These are phyloP conservation scores for Hipparchia sbordonii DNA, from an alignment of 2,888 invertebrate genomes.

Conservation along the genomic window DNA sequence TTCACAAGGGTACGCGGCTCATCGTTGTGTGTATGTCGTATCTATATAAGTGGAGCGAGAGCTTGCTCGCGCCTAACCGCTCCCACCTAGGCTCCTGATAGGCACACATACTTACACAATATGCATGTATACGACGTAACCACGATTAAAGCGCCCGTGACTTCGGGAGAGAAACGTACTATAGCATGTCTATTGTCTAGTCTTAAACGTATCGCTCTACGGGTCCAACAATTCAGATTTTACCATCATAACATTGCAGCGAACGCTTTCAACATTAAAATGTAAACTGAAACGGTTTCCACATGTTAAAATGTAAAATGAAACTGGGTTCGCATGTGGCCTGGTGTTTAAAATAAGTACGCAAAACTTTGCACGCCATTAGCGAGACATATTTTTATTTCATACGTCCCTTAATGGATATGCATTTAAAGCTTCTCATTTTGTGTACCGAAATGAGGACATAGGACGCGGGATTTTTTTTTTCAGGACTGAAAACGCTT, in stretches of 20 bases:
- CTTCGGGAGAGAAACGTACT: too few species aligned
- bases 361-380: constrained; percentile 27
- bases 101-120: too few species aligned
- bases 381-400: constrained; percentile 38
- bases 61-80: too few species aligned
- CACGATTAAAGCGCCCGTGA: too few species aligned
- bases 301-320: constrained; percentile 22
- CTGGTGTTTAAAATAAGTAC: constrained; percentile 20
- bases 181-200: not conserved
- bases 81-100: too few species aligned
- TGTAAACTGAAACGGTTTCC: constrained; percentile 21
- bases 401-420: constrained; percentile 22
- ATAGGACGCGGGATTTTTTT: not conserved
- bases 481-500: not conserved
- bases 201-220: not conserved
- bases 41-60: too few species aligned
- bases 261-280: constrained; percentile 18
- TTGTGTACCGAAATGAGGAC: constrained; percentile 3
- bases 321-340: constrained; percentile 17
- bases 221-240: constrained; percentile 12
- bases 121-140: too few species aligned
- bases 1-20: too few species aligned
- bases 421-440: constrained; percentile 19
- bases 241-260: constrained; percentile 13
- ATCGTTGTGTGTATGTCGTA: too few species aligned